These are phyloP conservation scores for Sakesphorus luctuosus DNA, from an alignment of 2,113 vertebrate genomes.

Conservation along the genomic window DNA sequence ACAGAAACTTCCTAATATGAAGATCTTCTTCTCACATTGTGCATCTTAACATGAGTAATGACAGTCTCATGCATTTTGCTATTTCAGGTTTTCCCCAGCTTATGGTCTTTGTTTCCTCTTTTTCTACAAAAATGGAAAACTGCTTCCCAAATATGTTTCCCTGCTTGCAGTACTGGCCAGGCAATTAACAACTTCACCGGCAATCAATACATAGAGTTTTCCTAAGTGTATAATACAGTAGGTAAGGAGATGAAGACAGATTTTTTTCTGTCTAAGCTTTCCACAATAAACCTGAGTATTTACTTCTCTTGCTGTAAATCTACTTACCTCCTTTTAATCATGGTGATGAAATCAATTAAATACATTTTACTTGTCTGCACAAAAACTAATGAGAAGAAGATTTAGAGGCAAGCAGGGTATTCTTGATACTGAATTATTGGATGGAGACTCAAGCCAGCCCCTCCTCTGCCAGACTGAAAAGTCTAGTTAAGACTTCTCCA, in stretches of 20 bases:
- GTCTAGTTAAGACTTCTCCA: neutral
- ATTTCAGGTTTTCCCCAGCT: neutral
- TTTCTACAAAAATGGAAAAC: neutral
- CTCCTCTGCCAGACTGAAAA: neutral
- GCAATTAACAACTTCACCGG: conserved; percentile 2
- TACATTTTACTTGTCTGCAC: neutral
- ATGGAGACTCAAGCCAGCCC: accelerated
- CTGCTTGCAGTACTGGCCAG: neutral
- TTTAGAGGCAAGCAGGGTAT: neutral
- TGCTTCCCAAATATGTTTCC: neutral
- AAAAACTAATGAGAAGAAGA: conserved; percentile 8
- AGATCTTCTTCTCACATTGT: neutral
- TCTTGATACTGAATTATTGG: neutral
- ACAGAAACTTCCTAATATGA: neutral
- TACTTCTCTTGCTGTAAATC: neutral
- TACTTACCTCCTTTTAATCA: neutral
- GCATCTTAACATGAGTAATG: neutral
- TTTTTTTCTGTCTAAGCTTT: neutral
- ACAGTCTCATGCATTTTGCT: neutral
- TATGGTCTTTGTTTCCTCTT: neutral
- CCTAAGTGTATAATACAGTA: neutral
- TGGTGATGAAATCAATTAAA: conserved; percentile 15
- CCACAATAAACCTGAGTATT: neutral
- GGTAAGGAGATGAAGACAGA: conserved; percentile 17
- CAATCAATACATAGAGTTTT: neutral